Base-by-base conservation (phyloP, 2,888 invertebrate species). In the Vanessa cardui region DNA sequence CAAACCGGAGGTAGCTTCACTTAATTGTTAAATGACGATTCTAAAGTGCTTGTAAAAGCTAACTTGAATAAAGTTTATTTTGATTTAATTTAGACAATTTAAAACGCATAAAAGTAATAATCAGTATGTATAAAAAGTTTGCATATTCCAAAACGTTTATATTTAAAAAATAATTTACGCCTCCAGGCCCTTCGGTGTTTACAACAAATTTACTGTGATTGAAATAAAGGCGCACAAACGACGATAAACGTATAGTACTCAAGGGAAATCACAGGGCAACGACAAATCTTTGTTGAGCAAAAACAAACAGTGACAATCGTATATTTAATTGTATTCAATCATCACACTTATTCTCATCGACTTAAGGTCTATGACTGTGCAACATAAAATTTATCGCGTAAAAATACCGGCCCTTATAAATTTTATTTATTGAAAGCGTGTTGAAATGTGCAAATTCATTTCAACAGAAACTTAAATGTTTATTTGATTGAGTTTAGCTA, bases 211-310 rank as follows among this genome's bases (percentile, higher is more conserved):
- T 50, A 50, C 31, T 47, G 61, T 67, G 67, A 67, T 62, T 62
- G 62, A 62, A 62, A 54, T 45, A 62, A 62, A 63, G 62, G 52
- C 63, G 58, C 45, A 52, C 46, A 58, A 47, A 47, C 58, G 68
- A 64, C 60, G 64, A 58, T 64, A 69, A 70, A 72, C 64, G 58
- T 47, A 65, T 39, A 15, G 56, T 20, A 59, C 72, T 64, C 72
- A 7, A 20, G 72, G 72, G 72, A 72, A 70, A 72, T 70, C 70
- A 66, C 45, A 26, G 64, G 54, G 21, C 70, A 59, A 67, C 66
- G 72, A 72, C 70, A 70, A 70, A 72, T 72, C 70, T 72, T 47
- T 31, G 49, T 26, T 33, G 31, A 60, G 18, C 45, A 54, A 33
- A 31, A 31, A 16, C 21, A 21, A 54, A 54, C 54, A 54, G 54